phyloP scores from a whole-genome alignment of 1,140 invertebrate species.

The Drosophila arizonae region DNA sequence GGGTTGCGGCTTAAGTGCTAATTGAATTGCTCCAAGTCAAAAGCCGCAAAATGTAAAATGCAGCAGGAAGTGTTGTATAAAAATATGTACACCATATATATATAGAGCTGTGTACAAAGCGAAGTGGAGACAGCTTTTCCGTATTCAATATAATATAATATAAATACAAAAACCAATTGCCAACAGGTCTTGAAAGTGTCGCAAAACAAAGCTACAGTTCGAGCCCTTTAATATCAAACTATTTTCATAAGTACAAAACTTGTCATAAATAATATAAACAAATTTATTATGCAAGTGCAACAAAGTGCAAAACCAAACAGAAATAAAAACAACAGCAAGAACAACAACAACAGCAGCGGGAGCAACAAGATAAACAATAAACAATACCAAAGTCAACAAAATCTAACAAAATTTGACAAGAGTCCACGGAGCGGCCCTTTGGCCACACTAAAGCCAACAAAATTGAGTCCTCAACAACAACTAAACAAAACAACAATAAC shows the following conservation, averaged over 20 bases:
- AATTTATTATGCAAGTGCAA: constrained; percentile 72
- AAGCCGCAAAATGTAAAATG: constrained; percentile 30
- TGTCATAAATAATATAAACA: not conserved
- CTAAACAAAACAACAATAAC: constrained; percentile 18
- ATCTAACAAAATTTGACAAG: constrained; percentile 25
- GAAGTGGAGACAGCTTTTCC: constrained; percentile 1
- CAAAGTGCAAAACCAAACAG: constrained; percentile 39
- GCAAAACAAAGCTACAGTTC: constrained; percentile 16
- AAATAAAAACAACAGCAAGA: constrained; percentile 13
- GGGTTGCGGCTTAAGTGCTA: constrained; percentile 63
- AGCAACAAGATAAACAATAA: constrained; percentile 28
- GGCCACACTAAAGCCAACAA: constrained; percentile 57
- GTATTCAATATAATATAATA: not conserved
- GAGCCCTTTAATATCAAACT: constrained; percentile 22
- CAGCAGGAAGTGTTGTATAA: constrained; percentile 14
- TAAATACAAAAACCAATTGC: not conserved
- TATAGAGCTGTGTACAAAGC: not conserved
- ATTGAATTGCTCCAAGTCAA: constrained; percentile 59
- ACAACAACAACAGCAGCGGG: not conserved
- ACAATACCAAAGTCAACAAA: constrained; percentile 51
- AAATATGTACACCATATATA: not conserved
- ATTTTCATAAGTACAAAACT: constrained; percentile 10
- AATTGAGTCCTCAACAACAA: constrained; percentile 59
- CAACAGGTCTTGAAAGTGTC: constrained; percentile 40
- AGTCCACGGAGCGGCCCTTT: constrained; percentile 50